Conservation (phyloP, 2,113 vertebrate genomes). For the Scatophagus argus region DNA sequence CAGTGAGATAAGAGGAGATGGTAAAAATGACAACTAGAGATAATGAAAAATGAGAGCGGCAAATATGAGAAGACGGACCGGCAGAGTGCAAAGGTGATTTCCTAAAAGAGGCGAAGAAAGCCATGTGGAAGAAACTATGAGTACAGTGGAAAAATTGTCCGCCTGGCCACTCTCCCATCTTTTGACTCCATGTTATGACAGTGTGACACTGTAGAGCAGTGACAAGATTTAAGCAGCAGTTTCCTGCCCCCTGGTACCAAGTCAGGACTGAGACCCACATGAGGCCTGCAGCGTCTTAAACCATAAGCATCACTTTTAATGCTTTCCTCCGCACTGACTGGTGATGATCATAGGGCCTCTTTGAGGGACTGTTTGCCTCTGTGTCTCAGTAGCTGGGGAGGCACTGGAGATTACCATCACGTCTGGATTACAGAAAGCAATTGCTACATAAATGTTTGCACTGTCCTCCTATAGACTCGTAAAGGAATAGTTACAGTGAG, state of each 20-base stretch:
- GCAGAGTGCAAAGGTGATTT: constrained; percentile 45
- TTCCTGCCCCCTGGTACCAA: constrained; percentile 17
- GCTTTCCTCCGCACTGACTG: constrained; percentile 11
- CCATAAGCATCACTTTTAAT: constrained; percentile 36
- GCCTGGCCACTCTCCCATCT: constrained; percentile 13
- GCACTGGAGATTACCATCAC: constrained; percentile 31
- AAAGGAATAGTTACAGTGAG: constrained; percentile 45
- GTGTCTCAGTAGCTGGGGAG: constrained; percentile 34
- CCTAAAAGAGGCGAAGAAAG: constrained; percentile 52
- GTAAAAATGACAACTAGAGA: constrained; percentile 58
- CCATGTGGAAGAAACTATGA: constrained; percentile 13
- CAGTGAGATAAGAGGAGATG: constrained; percentile 57
- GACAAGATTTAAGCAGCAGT: constrained; percentile 29
- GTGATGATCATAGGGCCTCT: constrained; percentile 41
- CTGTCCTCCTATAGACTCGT: constrained; percentile 44
- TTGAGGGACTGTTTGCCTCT: constrained; percentile 9
- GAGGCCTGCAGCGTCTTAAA: constrained; percentile 38
- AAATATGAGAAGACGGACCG: constrained; percentile 43
- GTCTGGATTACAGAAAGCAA: constrained; percentile 43
- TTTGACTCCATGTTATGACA: constrained; percentile 8
- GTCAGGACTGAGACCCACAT: constrained; percentile 28
- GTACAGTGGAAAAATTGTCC: constrained; percentile 12
- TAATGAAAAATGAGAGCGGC: constrained; percentile 60
- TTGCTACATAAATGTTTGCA: constrained; percentile 53
- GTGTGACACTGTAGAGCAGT: constrained; percentile 24